A percentile compares a stretch with the other conserved stretches of the same genome.
Evolutionary conservation across 2,113 vertebrate species (phyloP).

Genomic region (Sceloporus undulatus): DNA sequence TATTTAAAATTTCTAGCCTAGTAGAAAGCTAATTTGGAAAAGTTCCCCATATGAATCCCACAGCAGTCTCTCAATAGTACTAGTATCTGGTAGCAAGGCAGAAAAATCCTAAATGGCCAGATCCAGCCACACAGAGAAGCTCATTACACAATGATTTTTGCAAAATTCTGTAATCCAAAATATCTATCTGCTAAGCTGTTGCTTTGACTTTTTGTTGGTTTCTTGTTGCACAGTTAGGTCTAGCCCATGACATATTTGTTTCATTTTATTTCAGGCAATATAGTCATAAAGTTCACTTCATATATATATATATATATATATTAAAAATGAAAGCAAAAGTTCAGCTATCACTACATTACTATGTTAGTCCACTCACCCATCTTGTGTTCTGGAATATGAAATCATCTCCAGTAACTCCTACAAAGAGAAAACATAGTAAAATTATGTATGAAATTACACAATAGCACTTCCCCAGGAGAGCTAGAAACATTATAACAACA

Average conservation of each 20-base stretch:
- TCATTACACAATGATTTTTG: neutral
- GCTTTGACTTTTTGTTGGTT: neutral
- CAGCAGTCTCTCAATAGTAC: constrained; percentile 62
- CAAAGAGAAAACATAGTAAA: no score
- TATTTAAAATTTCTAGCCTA: constrained; percentile 68
- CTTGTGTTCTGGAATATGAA: no score
- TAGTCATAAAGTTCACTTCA: neutral
- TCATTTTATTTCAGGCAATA: neutral
- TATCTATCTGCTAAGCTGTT: neutral
- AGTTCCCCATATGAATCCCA: constrained; percentile 63
- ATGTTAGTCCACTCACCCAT: no score
- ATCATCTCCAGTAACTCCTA: no score
- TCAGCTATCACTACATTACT: neutral
- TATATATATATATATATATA: no score
- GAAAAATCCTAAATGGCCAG: constrained; percentile 57
- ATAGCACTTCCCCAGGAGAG: no score
- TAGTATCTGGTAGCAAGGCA: constrained; percentile 57
- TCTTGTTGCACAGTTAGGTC: neutral
- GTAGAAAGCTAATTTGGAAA: constrained; percentile 67
- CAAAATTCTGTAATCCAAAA: neutral
- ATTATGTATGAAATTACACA: no score
- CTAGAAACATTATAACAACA: no score
- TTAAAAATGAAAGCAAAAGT: neutral
- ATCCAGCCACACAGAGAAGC: neutral
- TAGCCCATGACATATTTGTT: neutral